These are phyloP conservation scores for Aplodontia rufa DNA, from an alignment of 2,113 vertebrate species.

Conservation along the genomic window DNA sequence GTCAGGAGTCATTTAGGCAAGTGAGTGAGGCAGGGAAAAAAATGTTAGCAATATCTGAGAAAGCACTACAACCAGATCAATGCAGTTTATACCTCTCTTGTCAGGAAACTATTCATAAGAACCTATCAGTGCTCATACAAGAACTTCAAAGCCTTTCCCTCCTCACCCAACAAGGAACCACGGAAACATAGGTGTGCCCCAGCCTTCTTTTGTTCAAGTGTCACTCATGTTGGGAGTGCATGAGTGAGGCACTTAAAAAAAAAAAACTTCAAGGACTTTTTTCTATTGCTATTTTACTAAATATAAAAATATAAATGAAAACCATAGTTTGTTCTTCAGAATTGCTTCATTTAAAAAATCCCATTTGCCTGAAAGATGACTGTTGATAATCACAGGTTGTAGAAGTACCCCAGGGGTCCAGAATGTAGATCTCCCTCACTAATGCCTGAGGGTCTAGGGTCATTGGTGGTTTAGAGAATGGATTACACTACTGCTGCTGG, in stretches of 20 bases:
- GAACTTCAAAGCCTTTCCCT: neutral
- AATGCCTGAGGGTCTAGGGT: neutral
- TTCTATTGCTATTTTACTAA: neutral
- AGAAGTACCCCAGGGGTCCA: neutral
- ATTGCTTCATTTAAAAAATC: neutral
- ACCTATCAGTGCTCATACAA: neutral
- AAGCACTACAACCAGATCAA: neutral
- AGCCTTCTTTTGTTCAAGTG: neutral
- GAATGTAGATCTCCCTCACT: neutral
- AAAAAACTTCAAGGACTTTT: neutral
- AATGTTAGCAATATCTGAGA: neutral
- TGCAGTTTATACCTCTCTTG: neutral
- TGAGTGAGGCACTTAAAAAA: conserved; percentile 17
- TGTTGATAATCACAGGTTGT: neutral
- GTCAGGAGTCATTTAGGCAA: neutral
- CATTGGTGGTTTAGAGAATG: neutral
- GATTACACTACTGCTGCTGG: no score
- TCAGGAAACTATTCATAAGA: neutral
- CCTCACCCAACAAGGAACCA: neutral
- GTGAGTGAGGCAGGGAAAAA: neutral
- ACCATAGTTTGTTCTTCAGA: neutral
- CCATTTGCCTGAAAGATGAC: neutral
- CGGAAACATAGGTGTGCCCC: neutral
- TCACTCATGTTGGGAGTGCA: neutral
- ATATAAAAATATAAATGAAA: neutral